phyloP scores from a whole-genome alignment of 2,113 vertebrate genomes.

The Aegypius monachus region DNA sequence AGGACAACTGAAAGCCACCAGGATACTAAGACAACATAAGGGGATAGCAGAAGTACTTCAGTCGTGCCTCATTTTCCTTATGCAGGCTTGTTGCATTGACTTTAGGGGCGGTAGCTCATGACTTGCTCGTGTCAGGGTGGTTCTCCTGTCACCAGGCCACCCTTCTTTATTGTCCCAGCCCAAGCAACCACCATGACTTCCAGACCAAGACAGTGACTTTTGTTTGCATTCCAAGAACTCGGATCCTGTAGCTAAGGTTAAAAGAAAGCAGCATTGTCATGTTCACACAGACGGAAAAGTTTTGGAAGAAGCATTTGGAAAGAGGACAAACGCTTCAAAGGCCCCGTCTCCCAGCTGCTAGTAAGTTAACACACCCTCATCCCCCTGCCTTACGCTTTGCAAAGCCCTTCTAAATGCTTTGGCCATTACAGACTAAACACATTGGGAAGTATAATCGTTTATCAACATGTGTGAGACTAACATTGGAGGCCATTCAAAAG shows the following conservation, averaged over 20 bases:
- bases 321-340: slow-evolving; percentile 1
- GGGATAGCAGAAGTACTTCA: neutral
- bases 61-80: neutral
- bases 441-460: neutral
- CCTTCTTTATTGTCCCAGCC: neutral
- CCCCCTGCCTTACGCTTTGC: neutral
- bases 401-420: neutral
- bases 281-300: neutral
- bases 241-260: neutral
- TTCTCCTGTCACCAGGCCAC: neutral
- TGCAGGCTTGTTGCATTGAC: neutral
- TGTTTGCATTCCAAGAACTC: neutral
- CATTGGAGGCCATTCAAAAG: neutral
- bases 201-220: neutral
- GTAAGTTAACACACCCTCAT: neutral
- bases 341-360: neutral
- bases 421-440: slow-evolving; percentile 19
- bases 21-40: neutral
- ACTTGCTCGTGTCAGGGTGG: neutral
- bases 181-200: neutral
- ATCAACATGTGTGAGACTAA: neutral
- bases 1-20: neutral
- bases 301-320: neutral
- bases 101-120: neutral
- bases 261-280: neutral